Percentiles rank a stretch among this genome's conserved stretches.
These are phyloP conservation scores for Archivesica marissinica DNA, from an alignment of 1,140 invertebrate genomes.

Conservation along the genomic window DNA sequence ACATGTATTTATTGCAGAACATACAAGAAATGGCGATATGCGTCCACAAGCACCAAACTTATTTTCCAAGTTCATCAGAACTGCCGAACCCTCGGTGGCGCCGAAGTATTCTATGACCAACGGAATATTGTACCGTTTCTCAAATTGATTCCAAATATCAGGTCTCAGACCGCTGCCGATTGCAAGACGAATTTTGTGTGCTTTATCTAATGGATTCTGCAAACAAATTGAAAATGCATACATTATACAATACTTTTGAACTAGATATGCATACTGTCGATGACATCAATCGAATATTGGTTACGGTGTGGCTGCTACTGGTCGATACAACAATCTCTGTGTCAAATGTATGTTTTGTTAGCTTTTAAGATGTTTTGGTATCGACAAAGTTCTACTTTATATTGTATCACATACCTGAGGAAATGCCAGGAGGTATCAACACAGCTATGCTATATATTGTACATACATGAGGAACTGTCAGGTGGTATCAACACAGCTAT, in stretches of 20 bases:
- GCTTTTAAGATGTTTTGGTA: slow-evolving; percentile 85
- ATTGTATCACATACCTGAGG: slow-evolving; percentile 89
- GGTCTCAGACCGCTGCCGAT: slow-evolving; percentile 89
- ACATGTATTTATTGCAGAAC: too few relatives aligned
- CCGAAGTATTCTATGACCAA: slow-evolving; percentile 96
- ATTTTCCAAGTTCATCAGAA: slow-evolving; percentile 85
- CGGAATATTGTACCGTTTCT: slow-evolving; percentile 92
- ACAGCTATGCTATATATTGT: too few relatives aligned
- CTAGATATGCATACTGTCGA: not conserved
- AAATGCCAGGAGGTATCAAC: too few relatives aligned
- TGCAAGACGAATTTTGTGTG: slow-evolving; percentile 55
- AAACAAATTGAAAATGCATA: slow-evolving; percentile 1
- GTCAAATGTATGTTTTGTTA: not conserved
- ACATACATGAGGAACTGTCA: too few relatives aligned
- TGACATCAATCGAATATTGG: too few relatives aligned
- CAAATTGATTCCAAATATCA: slow-evolving; percentile 97
- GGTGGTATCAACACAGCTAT: too few relatives aligned
- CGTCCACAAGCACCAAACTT: slow-evolving; percentile 65
- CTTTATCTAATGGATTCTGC: slow-evolving; percentile 56
- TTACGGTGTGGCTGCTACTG: not conserved
- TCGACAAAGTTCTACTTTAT: slow-evolving; percentile 99
- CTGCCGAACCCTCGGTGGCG: slow-evolving; percentile 97
- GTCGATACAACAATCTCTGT: not conserved
- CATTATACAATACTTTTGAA: not conserved
- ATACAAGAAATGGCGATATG: slow-evolving; percentile 65